Percentiles rank a stretch among this genome's conserved stretches.
Conservation (phyloP, 2,888 invertebrate genomes). For the Gasteruption jaculator region DNA sequence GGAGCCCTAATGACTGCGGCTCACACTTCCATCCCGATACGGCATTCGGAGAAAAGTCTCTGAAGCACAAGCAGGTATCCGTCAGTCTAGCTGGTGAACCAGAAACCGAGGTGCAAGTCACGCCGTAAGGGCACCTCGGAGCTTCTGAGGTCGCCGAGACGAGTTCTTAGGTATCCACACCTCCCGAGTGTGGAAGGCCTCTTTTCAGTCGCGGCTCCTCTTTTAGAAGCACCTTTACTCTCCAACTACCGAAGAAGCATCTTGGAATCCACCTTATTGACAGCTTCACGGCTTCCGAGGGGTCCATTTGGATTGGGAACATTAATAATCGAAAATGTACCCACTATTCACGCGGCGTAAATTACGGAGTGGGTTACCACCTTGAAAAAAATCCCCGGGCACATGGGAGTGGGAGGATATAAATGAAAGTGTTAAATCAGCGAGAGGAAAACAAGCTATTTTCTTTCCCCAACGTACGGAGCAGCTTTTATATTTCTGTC, state of each 20-base stretch:
- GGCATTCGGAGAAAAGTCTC: conserved; percentile 35
- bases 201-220: conserved; percentile 28
- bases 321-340: no score
- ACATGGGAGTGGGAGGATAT: no score
- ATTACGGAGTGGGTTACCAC: no score
- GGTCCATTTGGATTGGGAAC: no score
- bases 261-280: conserved; percentile 39
- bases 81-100: conserved; percentile 26
- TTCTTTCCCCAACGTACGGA: neutral
- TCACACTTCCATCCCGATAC: conserved; percentile 25
- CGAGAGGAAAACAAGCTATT: no score
- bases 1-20: conserved; percentile 32
- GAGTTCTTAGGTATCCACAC: conserved; percentile 9
- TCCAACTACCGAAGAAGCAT: conserved; percentile 29
- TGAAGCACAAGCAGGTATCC: conserved; percentile 23
- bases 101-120: conserved; percentile 43
- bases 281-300: conserved; percentile 40
- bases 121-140: conserved; percentile 26
- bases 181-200: no score
- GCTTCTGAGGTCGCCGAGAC: conserved; percentile 34
- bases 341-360: neutral
- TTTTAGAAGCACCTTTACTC: conserved; percentile 29
- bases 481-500: conserved; percentile 9
- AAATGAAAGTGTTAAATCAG: conserved; percentile 9
- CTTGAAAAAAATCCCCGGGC: no score